Evolutionary conservation across 1,140 invertebrate genomes (phyloP).

Genomic region (Pentalonia nigronervosa): DNA sequence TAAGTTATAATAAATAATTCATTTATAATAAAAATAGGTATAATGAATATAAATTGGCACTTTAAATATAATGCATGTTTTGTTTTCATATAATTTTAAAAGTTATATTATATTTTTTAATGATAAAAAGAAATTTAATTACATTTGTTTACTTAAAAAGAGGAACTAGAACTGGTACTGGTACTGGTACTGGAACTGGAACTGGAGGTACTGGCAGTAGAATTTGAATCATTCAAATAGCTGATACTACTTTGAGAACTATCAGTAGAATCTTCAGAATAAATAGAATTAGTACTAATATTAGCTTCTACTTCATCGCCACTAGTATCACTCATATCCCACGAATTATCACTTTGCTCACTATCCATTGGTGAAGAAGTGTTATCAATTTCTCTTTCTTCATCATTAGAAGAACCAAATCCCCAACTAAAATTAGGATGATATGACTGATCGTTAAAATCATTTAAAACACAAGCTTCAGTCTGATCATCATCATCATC

Average conservation of each 20-base stretch:
- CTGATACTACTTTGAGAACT: neutral
- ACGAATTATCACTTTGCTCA: neutral
- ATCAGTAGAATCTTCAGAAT: neutral
- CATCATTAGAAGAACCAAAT: neutral
- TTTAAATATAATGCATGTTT: neutral
- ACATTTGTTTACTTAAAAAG: neutral
- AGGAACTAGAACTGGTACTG: constrained; percentile 2
- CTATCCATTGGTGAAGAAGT: neutral
- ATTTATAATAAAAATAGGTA: constrained; percentile 21
- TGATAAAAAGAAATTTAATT: neutral
- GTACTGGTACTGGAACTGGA: too few species aligned
- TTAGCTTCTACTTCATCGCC: neutral
- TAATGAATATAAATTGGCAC: constrained; percentile 30
- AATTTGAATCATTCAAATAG: neutral
- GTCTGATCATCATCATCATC: neutral
- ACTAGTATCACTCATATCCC: neutral
- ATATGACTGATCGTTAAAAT: neutral
- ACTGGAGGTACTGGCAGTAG: neutral
- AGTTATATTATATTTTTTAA: neutral
- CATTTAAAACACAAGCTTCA: neutral
- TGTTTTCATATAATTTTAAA: neutral
- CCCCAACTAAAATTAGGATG: neutral
- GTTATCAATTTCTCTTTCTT: neutral
- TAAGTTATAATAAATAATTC: neutral
- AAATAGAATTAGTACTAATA: neutral